phyloP scores from a whole-genome alignment of 2,113 vertebrate genomes.

The Probosciger aterrimus region DNA sequence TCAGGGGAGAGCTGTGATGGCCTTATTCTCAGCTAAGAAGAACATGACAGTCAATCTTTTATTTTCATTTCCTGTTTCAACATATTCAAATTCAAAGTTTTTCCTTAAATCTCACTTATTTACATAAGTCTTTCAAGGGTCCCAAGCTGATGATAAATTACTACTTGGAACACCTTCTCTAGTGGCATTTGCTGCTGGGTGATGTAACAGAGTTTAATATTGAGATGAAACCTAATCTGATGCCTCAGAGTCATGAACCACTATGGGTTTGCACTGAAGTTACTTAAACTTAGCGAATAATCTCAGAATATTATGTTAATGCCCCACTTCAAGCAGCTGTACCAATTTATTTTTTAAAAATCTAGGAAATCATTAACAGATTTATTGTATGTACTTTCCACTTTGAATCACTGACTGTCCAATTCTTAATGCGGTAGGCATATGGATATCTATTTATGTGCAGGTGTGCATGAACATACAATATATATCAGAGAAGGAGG shows the following conservation, averaged over 20 bases:
- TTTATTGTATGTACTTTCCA: neutral
- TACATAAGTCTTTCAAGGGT: neutral
- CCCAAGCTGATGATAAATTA: neutral
- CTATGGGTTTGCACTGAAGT: neutral
- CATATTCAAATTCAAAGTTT: neutral
- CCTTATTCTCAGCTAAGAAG: neutral
- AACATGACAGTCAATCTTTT: neutral
- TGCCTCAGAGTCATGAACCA: neutral
- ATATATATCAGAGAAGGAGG: neutral
- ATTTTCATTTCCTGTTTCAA: neutral
- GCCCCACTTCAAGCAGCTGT: neutral
- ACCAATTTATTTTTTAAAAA: neutral
- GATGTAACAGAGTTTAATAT: neutral
- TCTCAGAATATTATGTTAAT: neutral
- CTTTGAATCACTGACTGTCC: neutral
- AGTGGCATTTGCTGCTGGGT: neutral
- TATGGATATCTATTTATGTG: slow-evolving; percentile 54
- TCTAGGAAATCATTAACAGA: neutral
- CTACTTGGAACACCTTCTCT: neutral
- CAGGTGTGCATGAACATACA: slow-evolving; percentile 34
- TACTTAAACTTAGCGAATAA: neutral
- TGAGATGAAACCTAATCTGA: neutral
- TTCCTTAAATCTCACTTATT: neutral
- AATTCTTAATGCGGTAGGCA: neutral
- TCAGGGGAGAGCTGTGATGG: neutral